Conservation (phyloP, 2,113 vertebrate species). For the Chroicocephalus ridibundus region DNA sequence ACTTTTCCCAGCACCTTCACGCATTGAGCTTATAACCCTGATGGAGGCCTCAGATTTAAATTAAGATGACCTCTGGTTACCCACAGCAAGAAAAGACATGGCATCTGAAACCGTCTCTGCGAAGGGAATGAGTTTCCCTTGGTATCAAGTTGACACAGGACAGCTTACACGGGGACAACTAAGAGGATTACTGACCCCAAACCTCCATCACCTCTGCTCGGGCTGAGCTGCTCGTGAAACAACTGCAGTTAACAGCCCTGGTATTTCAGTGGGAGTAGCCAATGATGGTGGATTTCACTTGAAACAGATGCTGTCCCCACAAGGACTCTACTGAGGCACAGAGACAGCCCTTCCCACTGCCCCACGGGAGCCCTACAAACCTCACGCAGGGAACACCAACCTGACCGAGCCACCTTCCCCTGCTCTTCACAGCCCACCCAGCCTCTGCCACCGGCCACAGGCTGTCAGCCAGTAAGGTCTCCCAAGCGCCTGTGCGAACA, state of each 20-base stretch:
- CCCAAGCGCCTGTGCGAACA: background rate
- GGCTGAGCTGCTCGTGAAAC: background rate
- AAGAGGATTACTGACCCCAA: background rate
- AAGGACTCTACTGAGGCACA: background rate
- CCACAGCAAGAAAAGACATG: background rate
- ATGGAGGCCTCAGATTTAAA: background rate
- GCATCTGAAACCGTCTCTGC: background rate
- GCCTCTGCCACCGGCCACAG: background rate
- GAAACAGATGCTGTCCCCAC: rapidly evolving
- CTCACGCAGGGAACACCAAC: background rate
- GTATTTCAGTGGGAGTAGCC: background rate
- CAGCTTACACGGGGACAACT: background rate
- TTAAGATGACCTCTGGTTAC: background rate
- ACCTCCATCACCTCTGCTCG: background rate
- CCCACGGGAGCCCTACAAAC: background rate
- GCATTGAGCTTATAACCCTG: background rate
- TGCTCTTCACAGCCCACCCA: background rate
- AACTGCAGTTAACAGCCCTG: background rate
- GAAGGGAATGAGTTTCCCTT: background rate
- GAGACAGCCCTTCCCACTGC: background rate
- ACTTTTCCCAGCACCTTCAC: background rate
- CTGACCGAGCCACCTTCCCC: background rate
- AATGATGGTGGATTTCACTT: background rate
- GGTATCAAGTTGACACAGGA: background rate
- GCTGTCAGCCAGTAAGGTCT: background rate